Evolutionary conservation across 2,113 vertebrate species (phyloP).

Genomic region (Osmerus mordax): DNA sequence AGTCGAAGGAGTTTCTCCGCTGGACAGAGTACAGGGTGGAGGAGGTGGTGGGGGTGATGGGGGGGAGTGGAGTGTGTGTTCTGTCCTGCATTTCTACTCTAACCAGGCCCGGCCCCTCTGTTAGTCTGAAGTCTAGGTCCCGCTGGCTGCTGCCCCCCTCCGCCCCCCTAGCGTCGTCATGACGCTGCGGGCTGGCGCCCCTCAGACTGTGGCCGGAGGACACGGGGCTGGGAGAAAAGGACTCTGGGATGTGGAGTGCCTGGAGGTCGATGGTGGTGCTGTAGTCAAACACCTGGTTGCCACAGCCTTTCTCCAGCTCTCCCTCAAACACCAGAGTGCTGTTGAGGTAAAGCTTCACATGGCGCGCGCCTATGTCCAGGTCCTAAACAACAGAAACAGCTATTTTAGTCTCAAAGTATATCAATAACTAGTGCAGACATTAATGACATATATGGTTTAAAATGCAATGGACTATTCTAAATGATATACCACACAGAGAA

Average conservation of each 20-base stretch:
- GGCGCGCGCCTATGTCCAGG: constrained; percentile 80
- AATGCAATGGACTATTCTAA: too few relatives aligned
- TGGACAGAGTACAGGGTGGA: constrained; percentile 16
- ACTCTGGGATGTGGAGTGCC: constrained; percentile 56
- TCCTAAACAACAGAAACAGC: constrained; percentile 68
- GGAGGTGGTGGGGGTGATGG: constrained; percentile 30
- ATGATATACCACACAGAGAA: too few relatives aligned
- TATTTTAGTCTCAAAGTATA: constrained; percentile 1
- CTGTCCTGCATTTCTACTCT: constrained; percentile 61
- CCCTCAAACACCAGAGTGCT: constrained; percentile 85
- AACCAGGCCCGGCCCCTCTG: constrained; percentile 29
- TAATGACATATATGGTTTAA: neutral
- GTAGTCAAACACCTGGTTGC: constrained; percentile 72
- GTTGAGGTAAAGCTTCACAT: constrained; percentile 86
- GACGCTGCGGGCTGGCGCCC: constrained; percentile 52
- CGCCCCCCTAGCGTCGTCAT: constrained; percentile 39
- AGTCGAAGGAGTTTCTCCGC: constrained; percentile 39
- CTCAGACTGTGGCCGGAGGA: constrained; percentile 61
- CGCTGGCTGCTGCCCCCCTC: constrained; percentile 23
- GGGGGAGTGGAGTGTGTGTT: constrained; percentile 26
- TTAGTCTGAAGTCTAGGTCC: constrained; percentile 34
- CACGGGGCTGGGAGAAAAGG: constrained; percentile 60
- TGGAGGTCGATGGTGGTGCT: constrained; percentile 74
- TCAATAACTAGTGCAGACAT: neutral
- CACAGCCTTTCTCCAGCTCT: constrained; percentile 79